Evolutionary conservation across 2,888 invertebrate genomes (phyloP).

Genomic region (Archips xylosteana): DNA sequence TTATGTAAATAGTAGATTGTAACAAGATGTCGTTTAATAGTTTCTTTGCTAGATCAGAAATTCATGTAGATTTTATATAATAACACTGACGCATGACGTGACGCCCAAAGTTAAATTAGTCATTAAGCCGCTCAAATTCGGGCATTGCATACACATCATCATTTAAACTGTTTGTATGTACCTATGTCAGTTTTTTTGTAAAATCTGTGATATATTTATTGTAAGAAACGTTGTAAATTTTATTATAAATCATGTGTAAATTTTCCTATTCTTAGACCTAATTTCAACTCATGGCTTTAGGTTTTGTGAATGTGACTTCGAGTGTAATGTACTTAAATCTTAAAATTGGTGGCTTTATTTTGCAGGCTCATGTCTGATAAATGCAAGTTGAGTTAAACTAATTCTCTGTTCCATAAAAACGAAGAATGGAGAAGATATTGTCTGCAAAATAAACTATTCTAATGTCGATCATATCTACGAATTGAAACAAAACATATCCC

Average conservation of each 20-base stretch:
- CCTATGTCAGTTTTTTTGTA: constrained; percentile 69
- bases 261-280: constrained; percentile 58
- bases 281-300: constrained; percentile 44
- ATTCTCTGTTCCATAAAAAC: not conserved
- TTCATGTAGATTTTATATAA: constrained; percentile 71
- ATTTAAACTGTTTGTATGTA: constrained; percentile 50
- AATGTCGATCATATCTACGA: constrained; percentile 72
- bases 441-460: constrained; percentile 50
- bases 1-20: constrained; percentile 68
- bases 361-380: constrained; percentile 5
- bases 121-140: constrained; percentile 44
- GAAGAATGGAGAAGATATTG: not conserved
- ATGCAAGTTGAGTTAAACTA: not conserved
- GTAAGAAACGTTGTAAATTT: constrained; percentile 79
- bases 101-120: constrained; percentile 29
- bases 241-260: constrained; percentile 66
- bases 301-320: constrained; percentile 43
- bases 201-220: constrained; percentile 86
- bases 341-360: constrained; percentile 30
- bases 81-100: constrained; percentile 21
- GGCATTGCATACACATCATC: constrained; percentile 51
- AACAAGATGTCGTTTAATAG: constrained; percentile 57
- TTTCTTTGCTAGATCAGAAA: constrained; percentile 69
- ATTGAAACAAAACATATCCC: constrained; percentile 78
- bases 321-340: constrained; percentile 34